Base-by-base conservation (phyloP, 2,888 invertebrate genomes). In the Drosophila nr. fundita region DNA sequence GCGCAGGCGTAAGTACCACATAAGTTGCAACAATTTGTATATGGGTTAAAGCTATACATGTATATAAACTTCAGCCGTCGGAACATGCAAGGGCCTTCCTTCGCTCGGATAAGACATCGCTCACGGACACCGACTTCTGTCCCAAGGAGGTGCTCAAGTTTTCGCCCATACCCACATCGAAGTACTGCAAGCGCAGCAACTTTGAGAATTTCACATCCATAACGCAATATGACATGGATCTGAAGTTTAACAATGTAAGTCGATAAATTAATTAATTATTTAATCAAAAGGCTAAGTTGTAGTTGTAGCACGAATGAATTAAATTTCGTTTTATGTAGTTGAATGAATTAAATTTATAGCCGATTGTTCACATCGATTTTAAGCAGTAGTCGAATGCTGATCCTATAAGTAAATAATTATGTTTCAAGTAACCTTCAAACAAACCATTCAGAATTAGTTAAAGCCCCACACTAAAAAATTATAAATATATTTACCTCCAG, bases 91-190 rank as follows among this genome's bases (percentile, higher is more conserved):
- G 91, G 4, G 89, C 92, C 32, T 92, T 92, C 54, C 77, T 92
- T 24, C 73, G 87, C 21, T 92, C 92, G 13, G 92, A 92, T 53
- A 92, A 91, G 73, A 88, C 88, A 24, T 89, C 87, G n/a, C 85
- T 92, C 2, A 91, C 91, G 32, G 91, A 92, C 68, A 92, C 91
- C 7, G 90, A 91, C 65, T 91, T 91, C 53, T 93, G 93, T 66
- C 93, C 93, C 57, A 92, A 92, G 62, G 93, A 93, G 68, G 91
- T 93, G 55, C 87, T 93, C 7, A 93, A 93, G 85, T 93, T 93
- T 62, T 91, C 91, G 30, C 93, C 93, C 29, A 93, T 93, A 65
- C 93, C 93, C 40, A 92, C 92, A 4, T 92, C 92, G 6, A 92
- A 92, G 60, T 92, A 92, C 67, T 93, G 93, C 76, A 92, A 92